Base-by-base conservation (phyloP, 2,797 vertebrate species). In the Acipenser transmontanus region DNA sequence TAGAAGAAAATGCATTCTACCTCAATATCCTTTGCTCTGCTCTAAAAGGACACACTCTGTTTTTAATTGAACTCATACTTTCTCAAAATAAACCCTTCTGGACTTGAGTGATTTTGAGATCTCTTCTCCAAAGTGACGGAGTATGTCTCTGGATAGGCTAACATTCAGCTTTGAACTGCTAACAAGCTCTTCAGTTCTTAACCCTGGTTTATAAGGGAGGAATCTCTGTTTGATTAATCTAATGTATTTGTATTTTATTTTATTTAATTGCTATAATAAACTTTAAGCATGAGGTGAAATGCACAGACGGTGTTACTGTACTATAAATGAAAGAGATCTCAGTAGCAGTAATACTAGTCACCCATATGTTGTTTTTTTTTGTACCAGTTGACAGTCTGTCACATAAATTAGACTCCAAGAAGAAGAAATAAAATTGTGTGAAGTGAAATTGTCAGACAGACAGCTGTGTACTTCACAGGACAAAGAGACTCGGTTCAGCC, bases 21-120 rank as follows among this genome's bases (percentile, higher is more conserved):
- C 34, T 34, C 34, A 34, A 34, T 34, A 4, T 34, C 34, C 34
- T 34, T 34, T 34, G 34, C 34, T 71, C 49, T 9, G 50, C 67
- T 73, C 61, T 72, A 77, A 69, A 76, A 79, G 71, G 71, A 49
- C 67, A 68, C 61, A 68, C 69, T 69, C 8, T 64, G 63, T 34
- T 70, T 70, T 78, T 77, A 77, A 82, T 80, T 80, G 75, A 84
- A 78, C 70, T 71, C 62, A 68, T 69, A 67, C 73, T 71, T 71
- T 59, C 59, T 66, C 14, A 49, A 50, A 57, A 66, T n/a, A 71
- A 68, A 74, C 76, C 62, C 7, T 12, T 54, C 47, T 51, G 63
- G 76, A 71, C 65, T 2, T 34, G 2, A 34, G 34, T 34, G 34
- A 34, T 64, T 34, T 68, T n/a, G 60, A 61, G 60, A 61, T 61